Evolutionary conservation across 2,797 vertebrate genomes (phyloP), one percentile per base, ranked within the genome.

Genomic region (Eulemur rubriventer): DNA sequence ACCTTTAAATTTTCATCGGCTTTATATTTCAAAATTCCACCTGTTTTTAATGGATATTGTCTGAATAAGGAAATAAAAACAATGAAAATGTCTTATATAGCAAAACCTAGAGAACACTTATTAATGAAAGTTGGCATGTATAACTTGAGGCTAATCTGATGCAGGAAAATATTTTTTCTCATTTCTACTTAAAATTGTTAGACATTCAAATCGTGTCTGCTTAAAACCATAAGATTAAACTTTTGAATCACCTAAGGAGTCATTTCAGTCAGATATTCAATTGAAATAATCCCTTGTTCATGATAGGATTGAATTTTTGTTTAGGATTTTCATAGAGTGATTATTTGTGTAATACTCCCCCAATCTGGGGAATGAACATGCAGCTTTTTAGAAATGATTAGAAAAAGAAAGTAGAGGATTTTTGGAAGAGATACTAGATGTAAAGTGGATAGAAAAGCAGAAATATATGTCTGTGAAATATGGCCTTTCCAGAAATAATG

Each of bases 21-120:
- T 91, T 95, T 92, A 33, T 80, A 81, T 91, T 96, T 96, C 46
- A 91, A 94, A 96, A 96, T 63, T 16, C 24, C 63, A 97, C 79
- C 81, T 95, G 76, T 79, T 93, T 94, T 69, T 93, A 96, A 93
- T 94, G 75, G 46, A 65, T 59, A 79, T 67, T 93, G 26, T 94
- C 59, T 94, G 35, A 91, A 95, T 91, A 61, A 63, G 41, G 41
- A 88, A 95, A 96, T 69, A 73, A 92, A 83, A 85, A 89, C 72
- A 97, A 95, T 35, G 20, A 84, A 95, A 95, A 83, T n/a, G 83
- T 17, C 26, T 91, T 95, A 76, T 18, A 84, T 28, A 84, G 46
- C 6, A 89, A 96, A 96, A 57, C 11, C 14, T 65, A 70, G 14
- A 85, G 61, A 65, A 82, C 26, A 85, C 65, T 95, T 94, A 91